A percentile compares a stretch with the other conserved stretches of the same genome.
These are phyloP conservation scores for Trissoscelio sp. DNA, from an alignment of 2,888 invertebrate species.

Conservation along the genomic window DNA sequence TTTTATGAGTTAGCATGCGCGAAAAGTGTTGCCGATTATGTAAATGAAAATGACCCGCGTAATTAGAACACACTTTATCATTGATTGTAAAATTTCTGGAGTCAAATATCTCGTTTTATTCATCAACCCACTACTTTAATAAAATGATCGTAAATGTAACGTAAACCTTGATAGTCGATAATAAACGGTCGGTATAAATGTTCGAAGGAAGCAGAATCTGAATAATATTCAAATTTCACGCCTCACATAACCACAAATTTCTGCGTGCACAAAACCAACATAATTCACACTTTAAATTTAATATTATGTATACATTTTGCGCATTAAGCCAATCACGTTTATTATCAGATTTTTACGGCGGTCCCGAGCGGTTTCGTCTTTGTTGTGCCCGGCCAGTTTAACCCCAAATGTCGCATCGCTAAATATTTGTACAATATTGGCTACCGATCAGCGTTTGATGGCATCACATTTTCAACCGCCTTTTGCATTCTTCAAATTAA, in stretches of 20 bases:
- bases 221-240: conserved; percentile 68
- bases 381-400: conserved; percentile 18
- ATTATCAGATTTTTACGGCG: conserved; percentile 49
- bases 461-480: too few relatives aligned
- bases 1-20: conserved; percentile 11
- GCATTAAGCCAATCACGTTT: conserved; percentile 58
- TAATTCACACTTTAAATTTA: conserved; percentile 65
- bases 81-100: conserved; percentile 40
- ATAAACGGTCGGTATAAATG: conserved; percentile 65
- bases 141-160: conserved; percentile 68
- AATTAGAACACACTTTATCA: conserved; percentile 57
- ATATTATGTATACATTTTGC: conserved; percentile 60
- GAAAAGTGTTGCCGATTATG: conserved; percentile 28
- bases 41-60: conserved; percentile 25
- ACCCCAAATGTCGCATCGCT: conserved; percentile 19
- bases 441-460: too few relatives aligned
- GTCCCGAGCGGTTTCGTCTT: conserved; percentile 18
- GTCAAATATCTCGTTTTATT: conserved; percentile 47
- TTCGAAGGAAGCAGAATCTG: conserved; percentile 56
- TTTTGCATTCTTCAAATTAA: too few relatives aligned
- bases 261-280: conserved; percentile 57
- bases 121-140: conserved; percentile 63
- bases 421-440: conserved; percentile 7
- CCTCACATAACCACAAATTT: conserved; percentile 62
- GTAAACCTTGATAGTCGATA: conserved; percentile 68